Conservation (phyloP, 2,113 vertebrate genomes). For the Hoplias malabaricus region DNA sequence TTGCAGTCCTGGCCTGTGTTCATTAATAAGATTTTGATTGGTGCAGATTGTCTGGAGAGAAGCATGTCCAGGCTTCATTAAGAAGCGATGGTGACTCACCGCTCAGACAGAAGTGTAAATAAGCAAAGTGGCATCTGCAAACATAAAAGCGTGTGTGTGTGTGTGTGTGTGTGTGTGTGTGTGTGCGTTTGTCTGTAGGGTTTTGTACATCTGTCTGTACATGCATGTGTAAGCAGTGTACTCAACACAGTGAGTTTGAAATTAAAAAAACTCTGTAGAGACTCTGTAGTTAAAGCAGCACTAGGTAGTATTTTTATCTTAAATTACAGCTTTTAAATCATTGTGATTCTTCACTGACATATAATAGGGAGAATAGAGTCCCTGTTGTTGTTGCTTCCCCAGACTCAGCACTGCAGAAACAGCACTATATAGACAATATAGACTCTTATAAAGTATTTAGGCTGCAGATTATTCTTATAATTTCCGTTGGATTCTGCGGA, state of each 20-base stretch:
- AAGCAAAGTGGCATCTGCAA: not conserved
- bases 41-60: not conserved
- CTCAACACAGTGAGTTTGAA: slow-evolving; percentile 23
- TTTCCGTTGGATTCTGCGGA: no score
- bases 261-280: no score
- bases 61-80: slow-evolving; percentile 19
- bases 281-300: no score
- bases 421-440: no score
- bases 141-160: not conserved
- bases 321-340: no score
- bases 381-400: no score
- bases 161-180: not conserved
- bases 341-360: no score
- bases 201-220: not conserved
- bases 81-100: not conserved
- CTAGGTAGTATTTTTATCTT: no score
- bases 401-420: no score
- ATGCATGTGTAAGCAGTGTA: not conserved
- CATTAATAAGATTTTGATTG: slow-evolving; percentile 38
- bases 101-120: not conserved
- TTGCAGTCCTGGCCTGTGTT: not conserved
- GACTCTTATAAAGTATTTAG: no score
- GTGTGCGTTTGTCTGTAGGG: not conserved
- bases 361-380: no score
- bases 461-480: no score